A percentile compares a stretch with the other conserved stretches of the same genome.
Conservation (phyloP, 1,140 invertebrate species). For the Diplogasteroides magnus region DNA sequence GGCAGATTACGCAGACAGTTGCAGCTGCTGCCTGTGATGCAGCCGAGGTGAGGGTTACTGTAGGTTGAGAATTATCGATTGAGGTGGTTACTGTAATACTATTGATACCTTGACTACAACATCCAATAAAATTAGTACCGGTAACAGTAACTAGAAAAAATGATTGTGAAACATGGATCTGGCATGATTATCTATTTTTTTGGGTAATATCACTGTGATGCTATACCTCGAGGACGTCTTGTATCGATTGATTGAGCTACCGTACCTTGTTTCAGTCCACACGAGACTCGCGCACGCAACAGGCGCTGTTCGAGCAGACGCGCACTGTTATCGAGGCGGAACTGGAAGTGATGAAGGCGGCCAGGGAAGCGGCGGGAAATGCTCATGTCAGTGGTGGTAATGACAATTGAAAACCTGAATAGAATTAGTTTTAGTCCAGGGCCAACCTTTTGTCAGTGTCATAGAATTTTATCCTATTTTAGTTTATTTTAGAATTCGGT, state of each 20-base stretch:
- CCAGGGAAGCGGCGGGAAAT: constrained; percentile 87
- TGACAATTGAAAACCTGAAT: too few relatives aligned
- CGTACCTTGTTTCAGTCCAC: constrained; percentile 79
- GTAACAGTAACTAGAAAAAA: constrained; percentile 74
- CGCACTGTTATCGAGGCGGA: constrained; percentile 88
- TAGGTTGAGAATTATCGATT: constrained; percentile 66
- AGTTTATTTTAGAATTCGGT: too few relatives aligned
- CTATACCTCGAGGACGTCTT: too few relatives aligned
- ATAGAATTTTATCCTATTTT: too few relatives aligned
- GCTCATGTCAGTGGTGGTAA: constrained; percentile 60
- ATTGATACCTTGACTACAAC: too few relatives aligned
- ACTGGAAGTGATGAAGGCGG: constrained; percentile 74
- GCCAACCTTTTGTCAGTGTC: too few relatives aligned
- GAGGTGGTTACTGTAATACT: constrained; percentile 76
- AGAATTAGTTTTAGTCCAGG: too few relatives aligned
- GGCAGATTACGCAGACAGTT: constrained; percentile 18
- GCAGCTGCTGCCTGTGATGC: constrained; percentile 20
- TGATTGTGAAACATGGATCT: too few relatives aligned
- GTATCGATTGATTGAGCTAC: too few relatives aligned
- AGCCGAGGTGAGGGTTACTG: constrained; percentile 10
- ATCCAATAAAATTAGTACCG: too few relatives aligned
- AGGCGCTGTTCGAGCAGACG: constrained; percentile 78
- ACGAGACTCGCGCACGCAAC: constrained; percentile 81
- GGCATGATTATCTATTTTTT: too few relatives aligned
- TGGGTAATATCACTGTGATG: too few relatives aligned